Percentiles rank a stretch among this genome's conserved stretches.
phyloP scores from a whole-genome alignment of 2,888 invertebrate genomes.

The Pachydiplax longipennis region DNA sequence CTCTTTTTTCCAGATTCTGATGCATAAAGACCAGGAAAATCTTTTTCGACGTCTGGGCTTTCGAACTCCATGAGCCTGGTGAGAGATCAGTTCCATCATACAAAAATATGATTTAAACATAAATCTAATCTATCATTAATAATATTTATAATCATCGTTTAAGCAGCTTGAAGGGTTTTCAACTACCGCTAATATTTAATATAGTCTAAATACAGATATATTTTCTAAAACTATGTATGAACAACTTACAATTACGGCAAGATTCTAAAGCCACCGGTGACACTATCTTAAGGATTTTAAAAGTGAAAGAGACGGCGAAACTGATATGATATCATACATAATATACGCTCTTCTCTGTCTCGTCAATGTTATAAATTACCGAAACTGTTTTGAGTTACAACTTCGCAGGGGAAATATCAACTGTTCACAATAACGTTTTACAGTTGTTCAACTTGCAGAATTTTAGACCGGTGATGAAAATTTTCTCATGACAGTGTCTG shows the following conservation, averaged over 20 bases:
- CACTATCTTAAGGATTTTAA: slow-evolving; percentile 9
- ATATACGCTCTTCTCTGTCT: background rate
- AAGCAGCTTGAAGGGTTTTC: no score
- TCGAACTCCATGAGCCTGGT: slow-evolving; percentile 74
- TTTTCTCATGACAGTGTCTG: background rate
- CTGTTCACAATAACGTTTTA: background rate
- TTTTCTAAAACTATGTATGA: background rate
- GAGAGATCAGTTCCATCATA: background rate
- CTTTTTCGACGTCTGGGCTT: slow-evolving; percentile 89
- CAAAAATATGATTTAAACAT: background rate
- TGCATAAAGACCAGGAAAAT: slow-evolving; percentile 87
- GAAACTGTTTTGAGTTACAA: background rate
- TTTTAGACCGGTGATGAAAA: background rate
- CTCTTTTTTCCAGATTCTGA: slow-evolving; percentile 79
- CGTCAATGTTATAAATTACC: background rate
- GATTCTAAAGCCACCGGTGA: background rate
- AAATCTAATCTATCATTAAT: background rate
- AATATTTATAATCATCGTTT: background rate
- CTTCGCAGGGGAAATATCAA: background rate
- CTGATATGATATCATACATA: background rate
- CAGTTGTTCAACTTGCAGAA: background rate
- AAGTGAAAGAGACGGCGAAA: background rate
- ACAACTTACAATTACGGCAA: background rate
- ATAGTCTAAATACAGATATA: no score
- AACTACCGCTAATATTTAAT: background rate